Conservation (phyloP, 2,113 vertebrate genomes). For the Bufo gargarizans region DNA sequence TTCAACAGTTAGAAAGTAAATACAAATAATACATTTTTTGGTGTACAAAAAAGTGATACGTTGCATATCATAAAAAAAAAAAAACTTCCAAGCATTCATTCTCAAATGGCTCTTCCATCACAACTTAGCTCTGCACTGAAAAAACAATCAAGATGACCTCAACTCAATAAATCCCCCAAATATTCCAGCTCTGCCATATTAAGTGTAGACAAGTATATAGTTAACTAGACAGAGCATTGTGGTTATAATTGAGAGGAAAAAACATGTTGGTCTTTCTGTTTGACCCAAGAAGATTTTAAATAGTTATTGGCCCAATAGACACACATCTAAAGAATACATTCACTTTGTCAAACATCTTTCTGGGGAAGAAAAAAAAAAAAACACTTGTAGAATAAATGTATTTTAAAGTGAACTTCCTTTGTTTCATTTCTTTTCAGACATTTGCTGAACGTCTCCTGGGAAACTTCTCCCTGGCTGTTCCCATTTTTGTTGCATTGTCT, state of each 20-base stretch:
- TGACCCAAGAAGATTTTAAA: background rate
- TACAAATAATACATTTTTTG: background rate
- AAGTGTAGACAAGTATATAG: background rate
- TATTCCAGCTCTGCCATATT: too few relatives aligned
- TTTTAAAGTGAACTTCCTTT: background rate
- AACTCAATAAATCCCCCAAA: background rate
- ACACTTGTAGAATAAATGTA: background rate
- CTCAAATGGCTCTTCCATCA: background rate
- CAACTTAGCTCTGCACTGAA: background rate
- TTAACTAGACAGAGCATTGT: background rate
- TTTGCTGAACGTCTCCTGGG: conserved; percentile 90
- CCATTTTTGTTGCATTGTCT: conserved; percentile 91
- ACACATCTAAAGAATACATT: background rate
- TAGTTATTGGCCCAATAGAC: background rate
- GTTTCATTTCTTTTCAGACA: conserved; percentile 72
- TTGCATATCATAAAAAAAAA: too few relatives aligned
- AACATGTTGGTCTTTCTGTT: background rate
- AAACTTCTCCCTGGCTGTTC: conserved; percentile 86
- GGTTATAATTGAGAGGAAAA: background rate
- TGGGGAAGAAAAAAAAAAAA: background rate
- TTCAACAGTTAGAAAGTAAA: background rate
- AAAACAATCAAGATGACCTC: background rate
- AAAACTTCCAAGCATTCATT: too few relatives aligned
- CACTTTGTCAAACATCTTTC: background rate
- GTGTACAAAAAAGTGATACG: too few relatives aligned